Evolutionary conservation across 2,797 vertebrate species (phyloP), one percentile per base, ranked within the genome.

Genomic region (Aulostomus chinensis): DNA sequence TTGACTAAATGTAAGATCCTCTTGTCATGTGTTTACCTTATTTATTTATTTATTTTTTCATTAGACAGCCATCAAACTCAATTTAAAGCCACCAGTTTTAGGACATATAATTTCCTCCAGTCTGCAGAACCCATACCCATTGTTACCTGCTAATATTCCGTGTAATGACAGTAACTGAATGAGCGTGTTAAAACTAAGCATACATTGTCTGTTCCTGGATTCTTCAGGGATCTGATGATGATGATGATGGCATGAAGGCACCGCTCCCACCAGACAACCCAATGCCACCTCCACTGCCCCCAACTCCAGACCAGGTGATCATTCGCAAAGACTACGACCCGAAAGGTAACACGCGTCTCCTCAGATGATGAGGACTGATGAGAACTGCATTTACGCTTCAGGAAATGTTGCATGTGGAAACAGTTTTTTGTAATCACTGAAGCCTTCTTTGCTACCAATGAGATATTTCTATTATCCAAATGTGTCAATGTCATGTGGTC

Each of bases 271-370:
- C 96, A 48, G 96, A 98, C 67, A 94, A 94, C 12, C 96, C 97
- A 0, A 95, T 99, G 95, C 97, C 96, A 2, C 96, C 97, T 0
- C 97, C 97, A 26, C 89, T 99, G 58, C 97, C 97, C 26, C 97
- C 97, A 4, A 98, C 97, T 1, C 97, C 97, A 48, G 97, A 98
- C 75, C 97, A 99, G 66, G 97, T 99, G 72, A 98, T 99, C 70
- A 98, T 99, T 67, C 92, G 97, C 68, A 99, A 96, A 73, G 96
- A 99, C 86, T 99, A 98, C 0, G 96, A 99, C 78, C 97, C 97
- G 48, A 99, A 99, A 94, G 97, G 97, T 98, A 83, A 76, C 5
- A 15, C 1, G 3, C n/a, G n/a, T n/a, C n/a, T n/a, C n/a, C n/a
- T n/a, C n/a, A n/a, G n/a, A n/a, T n/a, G n/a, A n/a, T n/a, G n/a